Conservation (phyloP, 2,113 vertebrate species). For the Antechinus stuartii region DNA sequence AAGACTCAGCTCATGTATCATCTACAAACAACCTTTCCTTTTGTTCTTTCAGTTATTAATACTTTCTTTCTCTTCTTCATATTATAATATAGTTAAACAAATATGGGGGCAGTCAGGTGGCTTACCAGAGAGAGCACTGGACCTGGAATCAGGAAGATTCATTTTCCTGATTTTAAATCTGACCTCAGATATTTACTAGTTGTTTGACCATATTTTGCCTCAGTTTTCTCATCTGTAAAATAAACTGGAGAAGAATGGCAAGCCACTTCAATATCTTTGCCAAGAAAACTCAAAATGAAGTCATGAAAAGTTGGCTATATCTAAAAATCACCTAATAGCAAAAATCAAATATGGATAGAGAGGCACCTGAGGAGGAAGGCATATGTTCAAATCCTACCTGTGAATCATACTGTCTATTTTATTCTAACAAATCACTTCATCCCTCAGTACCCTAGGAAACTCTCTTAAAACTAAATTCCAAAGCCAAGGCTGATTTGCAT, state of each 20-base stretch:
- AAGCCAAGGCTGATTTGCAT: background rate
- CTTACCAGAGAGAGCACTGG: background rate
- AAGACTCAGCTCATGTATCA: background rate
- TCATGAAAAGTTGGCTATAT: background rate
- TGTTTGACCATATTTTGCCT: background rate
- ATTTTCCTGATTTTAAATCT: background rate
- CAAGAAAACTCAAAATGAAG: background rate
- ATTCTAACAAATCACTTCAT: too few species aligned
- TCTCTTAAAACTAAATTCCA: background rate
- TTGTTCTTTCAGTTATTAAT: background rate
- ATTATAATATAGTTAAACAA: background rate
- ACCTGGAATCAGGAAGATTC: background rate
- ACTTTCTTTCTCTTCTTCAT: background rate
- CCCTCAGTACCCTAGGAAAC: background rate
- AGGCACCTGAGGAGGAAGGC: background rate
- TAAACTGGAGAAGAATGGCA: background rate
- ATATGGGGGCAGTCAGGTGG: background rate
- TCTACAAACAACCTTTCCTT: background rate
- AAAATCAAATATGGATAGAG: background rate
- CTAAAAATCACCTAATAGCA: background rate
- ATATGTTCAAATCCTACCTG: background rate
- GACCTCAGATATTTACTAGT: background rate
- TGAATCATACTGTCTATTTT: background rate
- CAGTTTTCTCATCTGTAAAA: background rate
- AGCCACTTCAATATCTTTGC: background rate